phyloP scores from a whole-genome alignment of 2,888 invertebrate genomes.

The Lithodes maja region DNA sequence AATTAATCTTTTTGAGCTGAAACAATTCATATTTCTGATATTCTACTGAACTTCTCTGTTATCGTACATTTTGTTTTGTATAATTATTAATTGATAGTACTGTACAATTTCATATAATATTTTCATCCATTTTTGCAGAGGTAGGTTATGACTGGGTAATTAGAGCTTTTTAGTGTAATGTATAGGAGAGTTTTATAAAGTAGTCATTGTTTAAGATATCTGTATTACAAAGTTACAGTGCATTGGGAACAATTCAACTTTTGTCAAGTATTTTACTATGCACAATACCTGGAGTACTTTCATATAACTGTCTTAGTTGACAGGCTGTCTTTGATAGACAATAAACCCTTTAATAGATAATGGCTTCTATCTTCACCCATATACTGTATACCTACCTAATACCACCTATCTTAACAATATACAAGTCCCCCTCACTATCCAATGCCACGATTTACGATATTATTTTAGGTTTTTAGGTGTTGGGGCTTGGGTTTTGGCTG shows the following conservation, averaged over 20 bases:
- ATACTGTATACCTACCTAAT: too few species aligned
- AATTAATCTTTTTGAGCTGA: too few species aligned
- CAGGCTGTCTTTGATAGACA: slow-evolving; percentile 57
- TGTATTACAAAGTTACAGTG: background rate
- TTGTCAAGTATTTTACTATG: slow-evolving; percentile 27
- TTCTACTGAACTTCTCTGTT: too few species aligned
- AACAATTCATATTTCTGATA: too few species aligned
- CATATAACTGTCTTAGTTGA: slow-evolving; percentile 31
- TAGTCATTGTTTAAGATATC: slow-evolving; percentile 11
- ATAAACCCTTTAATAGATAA: slow-evolving; percentile 52
- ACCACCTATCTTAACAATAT: too few species aligned
- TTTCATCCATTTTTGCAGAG: slow-evolving; percentile 6
- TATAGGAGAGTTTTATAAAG: slow-evolving; percentile 27
- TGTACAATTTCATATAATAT: background rate
- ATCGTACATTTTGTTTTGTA: background rate
- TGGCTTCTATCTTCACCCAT: background rate
- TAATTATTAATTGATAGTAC: too few species aligned
- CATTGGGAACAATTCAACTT: slow-evolving; percentile 1
- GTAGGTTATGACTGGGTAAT: slow-evolving; percentile 12
- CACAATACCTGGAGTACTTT: slow-evolving; percentile 34
- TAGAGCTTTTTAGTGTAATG: slow-evolving; percentile 6
- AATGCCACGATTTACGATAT: too few species aligned
- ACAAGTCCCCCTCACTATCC: too few species aligned
- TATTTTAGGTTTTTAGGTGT: too few species aligned
- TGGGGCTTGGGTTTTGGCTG: too few species aligned